A percentile compares a stretch with the other conserved stretches of the same genome.
phyloP scores from a whole-genome alignment of 2,797 vertebrate genomes.

The Oreochromis mossambicus region DNA sequence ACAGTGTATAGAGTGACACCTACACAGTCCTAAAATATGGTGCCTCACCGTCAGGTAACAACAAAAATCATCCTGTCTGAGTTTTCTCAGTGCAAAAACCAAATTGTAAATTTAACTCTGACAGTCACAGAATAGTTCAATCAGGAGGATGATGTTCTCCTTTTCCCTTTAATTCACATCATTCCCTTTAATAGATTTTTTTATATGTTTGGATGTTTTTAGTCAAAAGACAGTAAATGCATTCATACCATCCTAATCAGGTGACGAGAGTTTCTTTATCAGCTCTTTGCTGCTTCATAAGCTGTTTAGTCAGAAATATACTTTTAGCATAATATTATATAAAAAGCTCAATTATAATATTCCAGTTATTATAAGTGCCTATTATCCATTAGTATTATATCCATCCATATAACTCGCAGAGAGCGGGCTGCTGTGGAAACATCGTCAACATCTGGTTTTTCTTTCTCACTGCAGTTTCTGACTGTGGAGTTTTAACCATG shows the following conservation, averaged over 20 bases:
- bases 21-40: constrained; percentile 32
- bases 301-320: neutral
- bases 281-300: neutral
- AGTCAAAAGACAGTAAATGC: neutral
- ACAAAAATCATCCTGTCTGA: neutral
- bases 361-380: neutral
- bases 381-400: neutral
- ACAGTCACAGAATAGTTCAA: neutral
- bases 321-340: neutral
- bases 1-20: constrained; percentile 18
- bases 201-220: neutral
- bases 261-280: neutral
- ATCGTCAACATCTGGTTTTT: neutral
- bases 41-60: neutral
- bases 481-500: neutral
- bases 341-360: neutral
- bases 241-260: neutral
- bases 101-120: neutral
- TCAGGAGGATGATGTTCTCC: neutral
- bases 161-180: neutral
- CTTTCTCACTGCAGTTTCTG: neutral
- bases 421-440: neutral
- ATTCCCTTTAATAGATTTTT: rapidly evolving
- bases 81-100: neutral
- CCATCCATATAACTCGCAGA: neutral